phyloP scores from a whole-genome alignment of 2,888 invertebrate genomes.

The Leptopilina drosophilae region DNA sequence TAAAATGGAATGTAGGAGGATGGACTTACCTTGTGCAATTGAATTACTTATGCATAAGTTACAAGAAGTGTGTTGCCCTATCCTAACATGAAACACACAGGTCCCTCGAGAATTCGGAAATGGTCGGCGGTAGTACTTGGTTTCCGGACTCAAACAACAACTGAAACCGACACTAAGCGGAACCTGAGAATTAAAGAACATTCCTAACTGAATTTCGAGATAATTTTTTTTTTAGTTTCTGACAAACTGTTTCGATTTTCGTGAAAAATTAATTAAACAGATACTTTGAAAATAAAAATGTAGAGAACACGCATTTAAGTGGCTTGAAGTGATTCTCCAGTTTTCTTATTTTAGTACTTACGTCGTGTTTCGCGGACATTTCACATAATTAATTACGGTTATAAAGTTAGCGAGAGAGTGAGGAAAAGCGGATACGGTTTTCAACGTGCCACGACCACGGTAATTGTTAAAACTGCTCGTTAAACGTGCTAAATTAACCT shows the following conservation, averaged over 20 bases:
- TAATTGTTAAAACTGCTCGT: conserved; percentile 31
- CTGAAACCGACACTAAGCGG: too few relatives aligned
- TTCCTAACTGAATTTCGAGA: too few relatives aligned
- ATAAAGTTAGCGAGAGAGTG: conserved; percentile 17
- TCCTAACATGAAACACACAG: too few relatives aligned
- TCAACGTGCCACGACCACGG: conserved; percentile 19
- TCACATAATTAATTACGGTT: conserved; percentile 26
- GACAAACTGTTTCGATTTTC: not conserved
- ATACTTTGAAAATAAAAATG: not conserved
- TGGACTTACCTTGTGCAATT: too few relatives aligned
- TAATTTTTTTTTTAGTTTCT: not conserved
- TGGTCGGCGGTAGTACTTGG: too few relatives aligned
- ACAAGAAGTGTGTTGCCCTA: too few relatives aligned
- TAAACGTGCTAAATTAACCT: conserved; percentile 38
- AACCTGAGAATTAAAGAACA: too few relatives aligned
- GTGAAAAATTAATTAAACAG: not conserved
- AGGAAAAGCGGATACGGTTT: conserved; percentile 30
- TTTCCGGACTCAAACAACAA: too few relatives aligned
- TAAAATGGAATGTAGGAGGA: too few relatives aligned
- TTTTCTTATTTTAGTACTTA: conserved; percentile 22
- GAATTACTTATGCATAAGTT: too few relatives aligned
- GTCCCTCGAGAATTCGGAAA: too few relatives aligned
- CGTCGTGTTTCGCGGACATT: conserved; percentile 29
- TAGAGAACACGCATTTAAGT: not conserved
- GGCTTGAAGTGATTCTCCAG: not conserved